Base-by-base conservation (phyloP, 2,797 vertebrate species). In the Spea hammondii region DNA sequence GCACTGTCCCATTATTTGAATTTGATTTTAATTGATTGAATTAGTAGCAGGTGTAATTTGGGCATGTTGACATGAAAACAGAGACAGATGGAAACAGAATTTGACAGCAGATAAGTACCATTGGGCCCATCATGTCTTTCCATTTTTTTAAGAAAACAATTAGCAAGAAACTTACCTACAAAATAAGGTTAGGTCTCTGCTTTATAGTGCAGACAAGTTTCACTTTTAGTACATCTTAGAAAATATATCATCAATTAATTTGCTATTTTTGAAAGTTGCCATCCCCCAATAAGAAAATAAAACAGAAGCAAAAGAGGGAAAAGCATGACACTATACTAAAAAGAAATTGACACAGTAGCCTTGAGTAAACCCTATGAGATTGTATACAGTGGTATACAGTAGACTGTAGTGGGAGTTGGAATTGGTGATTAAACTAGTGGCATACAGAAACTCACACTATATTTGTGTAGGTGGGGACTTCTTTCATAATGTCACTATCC, bases 401-500 rank as follows among this genome's bases (percentile, higher is more conserved):
- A n/a, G 44, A 14, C n/a, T 49, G 50, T 77, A 48, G 13, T 69
- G 13, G 78, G 74, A 66, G 72, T 66, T 74, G 65, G 55, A 49
- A 74, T 62, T 65, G 44, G 79, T 81, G 55, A 14, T 55, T 51
- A 54, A 53, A 76, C 82, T 78, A n/a, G 82, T 71, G 4, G 9
- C 74, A n/a, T 60, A 53, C 82, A 45, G 85, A 90, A 91, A 91
- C 85, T 47, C 85, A 90, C 89, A 90, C 86, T 44, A 74, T 14
- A 32, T 64, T 50, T 59, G 77, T 80, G 89, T 89, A 83, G 89
- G 90, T 76, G 88, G 87, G 87, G 88, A 62, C 84, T 86, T 83
- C 81, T 86, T 86, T 85, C 80, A 77, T 72, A 78, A 83, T 76
- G 82, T 84, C 84, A 80, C 78, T 6, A 64, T 68, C 82, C 83